A percentile compares a stretch with the other conserved stretches of the same genome.
phyloP scores from a whole-genome alignment of 2,113 vertebrate genomes.

The Notarius quadriscutis region DNA sequence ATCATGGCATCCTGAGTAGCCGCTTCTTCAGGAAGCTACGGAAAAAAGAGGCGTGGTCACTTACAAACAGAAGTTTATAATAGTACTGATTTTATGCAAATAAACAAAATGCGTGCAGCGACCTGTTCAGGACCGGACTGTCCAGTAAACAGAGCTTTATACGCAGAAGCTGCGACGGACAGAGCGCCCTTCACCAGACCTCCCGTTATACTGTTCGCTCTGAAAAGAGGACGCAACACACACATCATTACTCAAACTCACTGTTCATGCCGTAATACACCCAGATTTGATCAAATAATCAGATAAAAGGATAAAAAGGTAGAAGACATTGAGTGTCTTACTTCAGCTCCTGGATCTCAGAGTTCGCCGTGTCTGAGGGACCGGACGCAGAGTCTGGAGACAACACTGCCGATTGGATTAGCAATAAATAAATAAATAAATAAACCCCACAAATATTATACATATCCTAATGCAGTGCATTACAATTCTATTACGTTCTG shows the following conservation, averaged over 20 bases:
- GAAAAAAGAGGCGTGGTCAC: background rate
- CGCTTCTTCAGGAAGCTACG: constrained; percentile 71
- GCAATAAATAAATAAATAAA: background rate
- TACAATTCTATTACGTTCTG: too few relatives aligned
- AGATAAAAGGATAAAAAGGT: background rate
- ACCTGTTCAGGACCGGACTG: constrained; percentile 82
- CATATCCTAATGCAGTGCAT: too few relatives aligned
- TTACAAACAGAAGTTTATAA: background rate
- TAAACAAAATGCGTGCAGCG: background rate
- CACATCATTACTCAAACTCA: background rate
- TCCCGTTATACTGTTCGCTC: constrained; percentile 79
- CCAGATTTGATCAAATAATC: background rate
- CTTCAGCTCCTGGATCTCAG: constrained; percentile 58
- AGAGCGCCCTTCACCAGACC: constrained; percentile 91
- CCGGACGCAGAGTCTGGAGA: constrained; percentile 27
- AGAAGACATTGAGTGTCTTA: constrained; percentile 3
- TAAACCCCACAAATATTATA: too few relatives aligned
- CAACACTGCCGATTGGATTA: too few relatives aligned
- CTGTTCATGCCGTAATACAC: background rate
- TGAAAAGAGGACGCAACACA: background rate
- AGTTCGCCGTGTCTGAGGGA: constrained; percentile 38
- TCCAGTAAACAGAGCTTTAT: constrained; percentile 94
- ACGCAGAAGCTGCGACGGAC: constrained; percentile 91
- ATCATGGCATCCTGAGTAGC: constrained; percentile 87
- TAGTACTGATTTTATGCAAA: background rate